Base-by-base conservation (phyloP, 2,888 invertebrate genomes). In the Ctenicera cuprea region DNA sequence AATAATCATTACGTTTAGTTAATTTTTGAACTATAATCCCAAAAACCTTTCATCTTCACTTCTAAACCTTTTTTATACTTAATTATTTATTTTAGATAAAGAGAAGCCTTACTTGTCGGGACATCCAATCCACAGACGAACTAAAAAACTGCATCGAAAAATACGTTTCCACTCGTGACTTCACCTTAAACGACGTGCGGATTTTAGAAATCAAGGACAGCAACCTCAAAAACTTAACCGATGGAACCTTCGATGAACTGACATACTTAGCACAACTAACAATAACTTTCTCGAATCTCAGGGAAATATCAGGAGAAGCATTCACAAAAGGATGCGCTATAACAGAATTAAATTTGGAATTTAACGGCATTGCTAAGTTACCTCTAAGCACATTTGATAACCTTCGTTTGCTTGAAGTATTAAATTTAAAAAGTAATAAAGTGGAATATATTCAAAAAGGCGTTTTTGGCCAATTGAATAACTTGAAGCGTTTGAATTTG, bases 371-470 rank as follows among this genome's bases (percentile, higher is more conserved):
- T 45, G 33, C 26, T 11, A 26, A 41, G 8, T 14, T 67, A 16
- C 18, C 7, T 8, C 8, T 22, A 43, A 41, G 26, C 12, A 43
- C 43, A 1, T 67, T 67, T 7, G 7, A 43, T 11, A 38, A 57
- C 3, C 16, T 57, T 4, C 2, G 3, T 33, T 14, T n/a, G 18
- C 22, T 67, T 14, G 57, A 67, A 43, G 11, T 20, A 8, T 30
- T 67, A 4, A 45, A 67, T 18, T 16, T 67, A n/a, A 20, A 11
- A 1, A 67, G 30, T 18, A 67, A 67, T 18, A 67, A 43, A 26
- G 1, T 67, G 8, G 57, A 54, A n/a, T 14, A n/a, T 3, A 9
- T 67, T 5, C 41, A 43, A 16, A 16, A 54, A n/a, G 22, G n/a
- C 0, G 22, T 26, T 9, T 67, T 67, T 57, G 37, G 11, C 7